Conservation (phyloP, 2,113 vertebrate genomes). For the Empidonax traillii region DNA sequence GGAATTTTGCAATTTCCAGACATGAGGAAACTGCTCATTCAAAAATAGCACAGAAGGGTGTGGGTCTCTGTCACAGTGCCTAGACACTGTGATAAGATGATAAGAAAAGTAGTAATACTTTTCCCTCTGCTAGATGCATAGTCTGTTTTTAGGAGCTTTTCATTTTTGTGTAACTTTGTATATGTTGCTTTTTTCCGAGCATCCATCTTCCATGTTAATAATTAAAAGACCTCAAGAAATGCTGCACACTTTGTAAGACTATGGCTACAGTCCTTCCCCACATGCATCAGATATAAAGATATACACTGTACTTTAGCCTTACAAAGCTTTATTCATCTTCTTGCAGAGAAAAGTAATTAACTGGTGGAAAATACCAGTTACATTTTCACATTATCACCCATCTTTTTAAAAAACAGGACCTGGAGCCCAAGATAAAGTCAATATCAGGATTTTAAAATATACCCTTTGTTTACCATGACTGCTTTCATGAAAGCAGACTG, state of each 20-base stretch:
- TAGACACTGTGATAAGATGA: neutral
- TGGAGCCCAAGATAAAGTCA: neutral
- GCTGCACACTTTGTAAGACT: neutral
- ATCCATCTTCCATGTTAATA: neutral
- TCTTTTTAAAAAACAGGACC: neutral
- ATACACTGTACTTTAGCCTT: neutral
- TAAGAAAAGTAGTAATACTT: neutral
- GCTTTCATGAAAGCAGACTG: neutral
- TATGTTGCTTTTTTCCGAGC: neutral
- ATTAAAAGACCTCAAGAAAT: neutral
- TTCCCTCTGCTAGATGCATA: neutral
- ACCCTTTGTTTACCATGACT: neutral
- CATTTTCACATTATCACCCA: neutral
- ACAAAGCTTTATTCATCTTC: neutral
- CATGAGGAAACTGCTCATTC: neutral
- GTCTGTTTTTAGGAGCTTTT: neutral
- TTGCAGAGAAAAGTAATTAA: neutral
- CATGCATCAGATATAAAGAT: neutral
- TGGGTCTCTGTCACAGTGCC: neutral
- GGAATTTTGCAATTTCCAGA: neutral
- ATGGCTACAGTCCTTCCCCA: neutral
- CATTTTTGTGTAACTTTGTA: neutral
- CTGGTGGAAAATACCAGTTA: neutral
- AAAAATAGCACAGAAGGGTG: neutral
- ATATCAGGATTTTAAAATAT: neutral